Evolutionary conservation across 2,113 vertebrate genomes (phyloP), one percentile per base, ranked within the genome.

Genomic region (Corythornis vintsioides): DNA sequence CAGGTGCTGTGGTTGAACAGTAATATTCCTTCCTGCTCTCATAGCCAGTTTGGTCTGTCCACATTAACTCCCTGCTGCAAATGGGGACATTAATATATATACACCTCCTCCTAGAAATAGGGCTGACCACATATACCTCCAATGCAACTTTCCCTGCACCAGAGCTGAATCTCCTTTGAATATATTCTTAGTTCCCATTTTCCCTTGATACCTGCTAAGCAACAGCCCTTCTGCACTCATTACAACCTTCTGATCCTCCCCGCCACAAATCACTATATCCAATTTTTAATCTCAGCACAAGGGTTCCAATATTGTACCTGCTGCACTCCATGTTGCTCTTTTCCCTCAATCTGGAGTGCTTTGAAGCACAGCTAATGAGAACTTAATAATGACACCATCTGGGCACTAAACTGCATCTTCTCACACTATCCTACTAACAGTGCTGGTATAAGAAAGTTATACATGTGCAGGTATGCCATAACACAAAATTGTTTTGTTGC

Each of bases 341-440:
- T 75, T 86, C 65, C 77, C 69, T 82, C 59, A 59, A 6, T 19
- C 74, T 83, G 70, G 45, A 64, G 14, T 20, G 73, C 76, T 88
- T 72, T 78, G 83, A 87, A 83, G 92, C 83, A 47, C 80, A 84
- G 70, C 45, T 78, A 70, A 86, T 50, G 81, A 76, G 59, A 85
- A 47, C 4, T 93, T 85, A 42, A 73, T 43, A 15, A 63, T n/a
- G 63, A 80, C 66, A 77, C 70, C 86, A 87, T 79, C 77, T 92
- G 77, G 78, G 78, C 38, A 47, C 38, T 70, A 59, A 90, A 69
- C 13, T 65, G 61, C 75, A 29, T 70, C 80, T 83, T 86, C 74
- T 63, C 76, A 75, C 69, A 33, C 2, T 85, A 63, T 63, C 63
- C 86, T 22, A 3, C 59, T 63, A 24, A 16, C 21, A 28, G 42